Base-by-base conservation (phyloP, 2,797 vertebrate species). In the Serranus cabrilla region DNA sequence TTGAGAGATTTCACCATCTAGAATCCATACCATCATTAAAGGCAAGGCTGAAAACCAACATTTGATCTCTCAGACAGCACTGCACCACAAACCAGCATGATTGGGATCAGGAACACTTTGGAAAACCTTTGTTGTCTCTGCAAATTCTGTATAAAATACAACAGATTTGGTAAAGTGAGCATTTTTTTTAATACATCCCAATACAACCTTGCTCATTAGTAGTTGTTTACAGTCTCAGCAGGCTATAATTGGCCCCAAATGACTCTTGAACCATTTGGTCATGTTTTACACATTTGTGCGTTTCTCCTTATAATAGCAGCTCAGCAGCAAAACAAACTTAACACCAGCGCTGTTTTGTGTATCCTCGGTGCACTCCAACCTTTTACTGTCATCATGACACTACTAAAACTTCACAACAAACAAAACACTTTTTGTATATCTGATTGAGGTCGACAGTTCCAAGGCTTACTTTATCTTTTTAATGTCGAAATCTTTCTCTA, bases 391-490 rank as follows among this genome's bases (percentile, higher is more conserved):
- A 20, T 11, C 4, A 11, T 55, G 34, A 31, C 45, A 34, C 8
- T 11, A 21, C n/a, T 45, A 25, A 59, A 18, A 21, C 27, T 13
- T 74, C 49, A 54, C 56, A 62, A 11, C 16, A 46, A 52, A 65
- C 23, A 23, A 21, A 69, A 49, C 34, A 14, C 31, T 62, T 39
- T 55, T 3, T 17, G 2, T 20, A 6, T 2, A n/a, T 16, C 14
- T n/a, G 21, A 68, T 61, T 68, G 40, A 61, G 50, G 42, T 18
- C 14, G 37, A 23, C 39, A 21, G 27, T 43, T 51, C 6, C 13
- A 37, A 25, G 52, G 39, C 10, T 39, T 13, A 17, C 4, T 59
- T 52, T 51, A 23, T 37, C 49, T 11, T 27, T 60, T 11, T 16
- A 46, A 12, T 10, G 5, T 42, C 2, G 3, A 7, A 2, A 7